Evolutionary conservation across 2,113 vertebrate species (phyloP), one percentile per base, ranked within the genome.

Genomic region (Centrocercus urophasianus): DNA sequence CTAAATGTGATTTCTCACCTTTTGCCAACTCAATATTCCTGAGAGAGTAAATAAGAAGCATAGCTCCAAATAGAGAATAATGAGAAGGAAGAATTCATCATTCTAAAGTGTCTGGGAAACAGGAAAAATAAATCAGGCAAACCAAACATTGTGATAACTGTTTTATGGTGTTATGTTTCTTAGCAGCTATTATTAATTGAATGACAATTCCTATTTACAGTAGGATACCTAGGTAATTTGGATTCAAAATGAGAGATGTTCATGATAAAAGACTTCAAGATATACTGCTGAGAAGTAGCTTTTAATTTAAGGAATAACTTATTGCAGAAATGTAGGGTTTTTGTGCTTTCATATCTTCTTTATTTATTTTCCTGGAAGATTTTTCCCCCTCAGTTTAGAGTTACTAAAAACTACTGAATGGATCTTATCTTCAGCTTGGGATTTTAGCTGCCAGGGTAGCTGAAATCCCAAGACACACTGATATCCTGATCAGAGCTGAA

Each of bases 171-270:
- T 92, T 96, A 83, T 89, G 93, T 81, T 96, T 95, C 74, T 96
- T 97, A 97, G 96, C 36, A 92, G 30, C 52, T 95, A 50, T 96
- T 95, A 96, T 94, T 96, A 97, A 96, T 95, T 87, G 88, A 97
- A 94, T 96, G 92, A 84, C 71, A 94, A 94, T 94, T 96, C 87
- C 45, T 89, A 59, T 97, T 96, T 97, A 86, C 4, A n/a, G 24
- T 93, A 45, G 25, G 28, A 91, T 67, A 77, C 54, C 8, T 8
- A 71, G 84, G 43, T 94, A 94, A 96, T 93, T 86, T 76, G 93
- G 43, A 94, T 83, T 96, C 10, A 86, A 43, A 93, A 79, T 59
- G 28, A 95, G 96, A 56, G 85, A n/a, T 75, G 38, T 13, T 74
- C 76, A 16, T 4, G 5, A 66, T 57, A 56, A 69, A 74, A 64